Evolutionary conservation across 2,888 invertebrate species (phyloP), one percentile per base, ranked within the genome.

Genomic region (Chrysomela aeneicollis): DNA sequence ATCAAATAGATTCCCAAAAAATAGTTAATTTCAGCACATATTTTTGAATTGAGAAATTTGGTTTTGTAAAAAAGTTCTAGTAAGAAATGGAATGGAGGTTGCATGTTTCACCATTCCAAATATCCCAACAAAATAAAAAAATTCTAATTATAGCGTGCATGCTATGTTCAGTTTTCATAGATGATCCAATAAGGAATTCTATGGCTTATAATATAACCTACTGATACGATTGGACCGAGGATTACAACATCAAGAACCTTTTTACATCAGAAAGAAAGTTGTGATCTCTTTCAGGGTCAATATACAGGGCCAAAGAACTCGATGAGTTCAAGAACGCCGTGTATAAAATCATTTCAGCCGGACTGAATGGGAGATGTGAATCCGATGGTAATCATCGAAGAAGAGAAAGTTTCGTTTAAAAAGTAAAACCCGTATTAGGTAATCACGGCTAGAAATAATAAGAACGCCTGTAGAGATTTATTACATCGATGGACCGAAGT

Each of bases 301-400:
- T 32, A 18, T 42, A 53, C 65, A 66, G 66, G 68, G 68, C 68
- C 68, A 66, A 68, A 58, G 63, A 63, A 61, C 66, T 66, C 61
- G 47, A 49, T 19, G 59, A 66, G 68, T 68, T 68, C 68, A 68
- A 68, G 66, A 68, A 60, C 66, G 32, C 58, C 50, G 9, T 49
- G 35, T 52, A 55, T 6, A 6, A 6, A 63, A 60, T 58, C 47
- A 51, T 59, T 58, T 60, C 53, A 35, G 26, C 50, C 22, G 22
- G 30, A 54, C 30, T 61, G 64, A 61, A 61, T 61, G 64, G 35
- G 46, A 51, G 60, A 50, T 54, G 57, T 17, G 46, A 19, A 15
- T n/a, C 37, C 21, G 21, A 22, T 35, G 42, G 35, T 42, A 15
- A n/a, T 19, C n/a, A 18, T 30, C 30, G 18, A 51, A 59, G 64